Base-by-base conservation (phyloP, 2,888 invertebrate species). In the Agrochola lota region DNA sequence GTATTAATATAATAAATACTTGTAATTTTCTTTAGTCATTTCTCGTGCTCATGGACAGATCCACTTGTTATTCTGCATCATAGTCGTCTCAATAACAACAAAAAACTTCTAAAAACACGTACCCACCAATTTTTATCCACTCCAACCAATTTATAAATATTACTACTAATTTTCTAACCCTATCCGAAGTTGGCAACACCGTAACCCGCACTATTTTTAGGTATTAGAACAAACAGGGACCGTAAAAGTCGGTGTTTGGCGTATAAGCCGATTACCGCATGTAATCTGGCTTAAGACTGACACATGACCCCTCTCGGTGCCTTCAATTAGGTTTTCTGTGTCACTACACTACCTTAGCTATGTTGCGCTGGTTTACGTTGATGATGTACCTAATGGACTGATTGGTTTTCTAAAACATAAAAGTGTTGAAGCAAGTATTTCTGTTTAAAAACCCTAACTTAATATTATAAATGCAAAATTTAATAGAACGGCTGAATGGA, bases 181-280 rank as follows among this genome's bases (percentile, higher is more conserved):
- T 73, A 74, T 55, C 49, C 40, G 15, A 75, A 78, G 70, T 73
- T 71, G 52, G 59, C 11, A 26, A 74, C 69, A 70, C 67, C 35
- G 71, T 60, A 71, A 57, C 69, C 71, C 46, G 26, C 57, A 70
- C 83, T 81, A 86, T 86, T 83, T 85, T 83, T 85, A 85, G 74
- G 79, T 71, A 87, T 81, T 84, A 80, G 69, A 75, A 71, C 70
- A 73, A 77, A 46, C 59, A 23, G 69, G 74, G 77, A 78, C 88
- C 92, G 91, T 92, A 91, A 92, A 93, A 93, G 91, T 91, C 90
- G 87, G 89, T 90, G 90, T 93, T 93, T 90, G 90, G 88, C 90
- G 88, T 89, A 91, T 92, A 94, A 94, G 93, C 93, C 92, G 94
- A 93, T 94, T 94, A 94, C 92, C 87, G 87, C 87, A 84, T 92